Conservation (phyloP, 2,888 invertebrate species). For the Leptinotarsa juncta region DNA sequence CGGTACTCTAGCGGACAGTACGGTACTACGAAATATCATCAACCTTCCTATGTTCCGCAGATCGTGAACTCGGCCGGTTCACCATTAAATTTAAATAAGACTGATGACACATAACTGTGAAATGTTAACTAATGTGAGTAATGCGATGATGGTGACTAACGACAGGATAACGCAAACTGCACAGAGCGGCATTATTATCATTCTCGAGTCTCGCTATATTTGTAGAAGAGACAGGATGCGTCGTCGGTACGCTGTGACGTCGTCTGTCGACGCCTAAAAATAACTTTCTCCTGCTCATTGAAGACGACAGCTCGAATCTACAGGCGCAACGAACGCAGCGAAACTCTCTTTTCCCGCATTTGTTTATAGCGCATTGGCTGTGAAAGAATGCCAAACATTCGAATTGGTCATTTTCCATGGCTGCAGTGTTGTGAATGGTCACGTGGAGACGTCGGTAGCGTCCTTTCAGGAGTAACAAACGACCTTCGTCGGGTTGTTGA, state of each 20-base stretch:
- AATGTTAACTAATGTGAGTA: conserved; percentile 12
- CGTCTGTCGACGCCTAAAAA: conserved; percentile 31
- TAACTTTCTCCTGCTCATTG: conserved; percentile 46
- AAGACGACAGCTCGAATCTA: conserved; percentile 11
- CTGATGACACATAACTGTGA: conserved; percentile 21
- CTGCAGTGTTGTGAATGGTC: conserved; percentile 19
- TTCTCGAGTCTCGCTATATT: conserved; percentile 31
- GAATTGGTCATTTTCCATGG: conserved; percentile 22
- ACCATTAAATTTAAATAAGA: conserved; percentile 16
- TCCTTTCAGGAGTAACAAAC: not conserved
- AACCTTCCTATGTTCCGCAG: conserved; percentile 7
- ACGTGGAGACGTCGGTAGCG: not conserved
- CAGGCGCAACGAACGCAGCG: not conserved
- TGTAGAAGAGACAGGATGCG: conserved; percentile 29
- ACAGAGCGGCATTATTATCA: conserved; percentile 7
- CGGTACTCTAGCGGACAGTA: conserved; percentile 16
- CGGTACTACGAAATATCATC: conserved; percentile 22
- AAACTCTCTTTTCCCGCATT: conserved; percentile 19
- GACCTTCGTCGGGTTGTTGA: too few species aligned
- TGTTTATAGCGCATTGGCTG: conserved; percentile 23
- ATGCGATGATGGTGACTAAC: not conserved
- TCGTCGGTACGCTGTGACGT: conserved; percentile 41
- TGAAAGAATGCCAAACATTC: conserved; percentile 26
- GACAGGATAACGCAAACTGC: not conserved
- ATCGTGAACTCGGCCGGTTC: conserved; percentile 13